These are phyloP conservation scores for Sturnus vulgaris DNA, from an alignment of 2,113 vertebrate genomes.

Conservation along the genomic window DNA sequence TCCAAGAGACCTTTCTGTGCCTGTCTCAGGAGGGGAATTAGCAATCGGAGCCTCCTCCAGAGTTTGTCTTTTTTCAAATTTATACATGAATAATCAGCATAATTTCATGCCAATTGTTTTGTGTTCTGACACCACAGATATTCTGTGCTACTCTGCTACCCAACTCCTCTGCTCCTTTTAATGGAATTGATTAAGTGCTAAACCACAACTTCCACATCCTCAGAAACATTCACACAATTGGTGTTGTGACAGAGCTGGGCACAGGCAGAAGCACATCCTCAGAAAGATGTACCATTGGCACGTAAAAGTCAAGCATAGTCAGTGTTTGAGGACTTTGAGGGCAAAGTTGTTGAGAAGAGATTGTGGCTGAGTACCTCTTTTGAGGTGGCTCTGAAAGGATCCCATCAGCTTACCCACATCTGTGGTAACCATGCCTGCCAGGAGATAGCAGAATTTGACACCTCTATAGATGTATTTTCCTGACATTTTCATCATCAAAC, in stretches of 20 bases:
- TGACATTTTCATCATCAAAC: neutral
- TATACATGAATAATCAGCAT: slow-evolving; percentile 13
- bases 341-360: neutral
- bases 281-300: neutral
- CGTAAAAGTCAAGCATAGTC: neutral
- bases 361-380: neutral
- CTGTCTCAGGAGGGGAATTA: slow-evolving; percentile 6
- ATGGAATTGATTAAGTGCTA: neutral
- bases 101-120: neutral
- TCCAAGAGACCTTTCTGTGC: neutral
- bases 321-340: neutral
- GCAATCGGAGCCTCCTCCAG: neutral
- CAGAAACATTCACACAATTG: neutral
- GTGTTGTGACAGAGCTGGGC: neutral
- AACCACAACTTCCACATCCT: neutral
- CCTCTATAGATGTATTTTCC: neutral
- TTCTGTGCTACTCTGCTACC: neutral
- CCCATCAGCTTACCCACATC: neutral
- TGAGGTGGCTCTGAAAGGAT: neutral
- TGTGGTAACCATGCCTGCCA: neutral
- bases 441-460: neutral
- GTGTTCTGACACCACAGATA: neutral
- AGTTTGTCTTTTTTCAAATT: neutral
- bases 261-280: neutral
- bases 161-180: neutral